Percentiles rank a stretch among this genome's conserved stretches.
These are phyloP conservation scores for Acanthurus tractus DNA, from an alignment of 2,797 vertebrate species.

Conservation along the genomic window DNA sequence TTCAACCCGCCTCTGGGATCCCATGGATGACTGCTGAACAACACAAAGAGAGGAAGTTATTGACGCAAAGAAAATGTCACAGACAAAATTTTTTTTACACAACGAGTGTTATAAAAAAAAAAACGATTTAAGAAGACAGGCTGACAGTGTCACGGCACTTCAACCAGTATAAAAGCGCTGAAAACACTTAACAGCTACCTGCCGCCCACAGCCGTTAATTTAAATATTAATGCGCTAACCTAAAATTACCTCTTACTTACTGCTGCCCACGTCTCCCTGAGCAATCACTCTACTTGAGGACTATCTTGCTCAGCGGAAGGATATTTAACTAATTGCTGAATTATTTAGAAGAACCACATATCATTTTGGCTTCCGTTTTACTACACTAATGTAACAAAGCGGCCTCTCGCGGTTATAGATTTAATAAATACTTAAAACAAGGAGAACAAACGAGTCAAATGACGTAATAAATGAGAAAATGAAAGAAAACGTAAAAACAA, in stretches of 20 bases:
- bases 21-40: slow-evolving; percentile 74
- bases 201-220: slow-evolving; percentile 34
- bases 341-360: slow-evolving; percentile 44
- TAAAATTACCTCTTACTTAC: slow-evolving; percentile 57
- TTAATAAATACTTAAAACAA: slow-evolving; percentile 6
- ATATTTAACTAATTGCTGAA: slow-evolving; percentile 60
- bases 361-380: slow-evolving; percentile 24
- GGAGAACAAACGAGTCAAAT: slow-evolving; percentile 6
- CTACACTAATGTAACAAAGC: slow-evolving; percentile 9
- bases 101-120: background rate
- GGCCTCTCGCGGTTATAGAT: background rate
- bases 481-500: background rate
- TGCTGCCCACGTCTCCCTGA: slow-evolving; percentile 3
- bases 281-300: slow-evolving; percentile 30
- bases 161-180: background rate
- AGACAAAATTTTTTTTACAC: background rate
- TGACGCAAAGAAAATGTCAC: background rate
- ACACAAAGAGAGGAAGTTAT: slow-evolving; percentile 6
- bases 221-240: slow-evolving; percentile 67
- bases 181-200: slow-evolving; percentile 36
- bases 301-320: slow-evolving; percentile 56
- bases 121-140: background rate
- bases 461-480: background rate
- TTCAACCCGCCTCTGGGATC: slow-evolving; percentile 74
- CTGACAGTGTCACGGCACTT: background rate